These are phyloP conservation scores for Tor tambroides DNA, from an alignment of 2,113 vertebrate genomes.

Conservation along the genomic window DNA sequence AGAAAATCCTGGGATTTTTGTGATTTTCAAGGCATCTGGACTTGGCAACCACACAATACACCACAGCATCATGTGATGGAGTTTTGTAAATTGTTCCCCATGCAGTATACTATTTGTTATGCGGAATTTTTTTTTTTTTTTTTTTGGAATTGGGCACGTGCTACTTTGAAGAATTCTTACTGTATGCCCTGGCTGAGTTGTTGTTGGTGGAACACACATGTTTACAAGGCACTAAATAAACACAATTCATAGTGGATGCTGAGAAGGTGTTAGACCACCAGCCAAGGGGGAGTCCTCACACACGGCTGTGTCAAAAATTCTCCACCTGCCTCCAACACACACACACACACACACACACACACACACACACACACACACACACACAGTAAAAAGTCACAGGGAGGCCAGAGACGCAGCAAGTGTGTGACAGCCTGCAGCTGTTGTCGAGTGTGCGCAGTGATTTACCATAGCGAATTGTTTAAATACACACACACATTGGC, in stretches of 20 bases:
- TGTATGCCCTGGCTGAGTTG: not conserved
- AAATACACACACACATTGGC: constrained; percentile 32
- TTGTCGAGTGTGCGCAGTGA: constrained; percentile 7
- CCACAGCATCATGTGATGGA: not conserved
- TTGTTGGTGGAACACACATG: not conserved
- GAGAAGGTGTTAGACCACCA: constrained; percentile 49
- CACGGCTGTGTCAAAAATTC: not conserved
- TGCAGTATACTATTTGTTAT: not conserved
- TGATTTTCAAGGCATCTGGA: not conserved
- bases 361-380: constrained; percentile 25
- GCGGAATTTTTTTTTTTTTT: not conserved
- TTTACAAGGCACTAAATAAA: constrained; percentile 9
- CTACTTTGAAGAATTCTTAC: not conserved
- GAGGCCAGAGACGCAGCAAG: constrained; percentile 21
- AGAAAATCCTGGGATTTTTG: not conserved
- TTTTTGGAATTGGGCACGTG: not conserved
- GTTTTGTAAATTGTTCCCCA: not conserved
- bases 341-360: not conserved
- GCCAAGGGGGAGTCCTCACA: constrained; percentile 38
- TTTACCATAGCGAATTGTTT: constrained; percentile 32
- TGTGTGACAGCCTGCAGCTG: constrained; percentile 50
- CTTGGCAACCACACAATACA: not conserved
- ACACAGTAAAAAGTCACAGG: constrained; percentile 22
- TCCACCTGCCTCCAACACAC: constrained; percentile 9
- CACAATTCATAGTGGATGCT: not conserved